A percentile compares a stretch with the other conserved stretches of the same genome.
These are phyloP conservation scores for Euura saliciscinereae DNA, from an alignment of 1,140 invertebrate genomes.

Conservation along the genomic window DNA sequence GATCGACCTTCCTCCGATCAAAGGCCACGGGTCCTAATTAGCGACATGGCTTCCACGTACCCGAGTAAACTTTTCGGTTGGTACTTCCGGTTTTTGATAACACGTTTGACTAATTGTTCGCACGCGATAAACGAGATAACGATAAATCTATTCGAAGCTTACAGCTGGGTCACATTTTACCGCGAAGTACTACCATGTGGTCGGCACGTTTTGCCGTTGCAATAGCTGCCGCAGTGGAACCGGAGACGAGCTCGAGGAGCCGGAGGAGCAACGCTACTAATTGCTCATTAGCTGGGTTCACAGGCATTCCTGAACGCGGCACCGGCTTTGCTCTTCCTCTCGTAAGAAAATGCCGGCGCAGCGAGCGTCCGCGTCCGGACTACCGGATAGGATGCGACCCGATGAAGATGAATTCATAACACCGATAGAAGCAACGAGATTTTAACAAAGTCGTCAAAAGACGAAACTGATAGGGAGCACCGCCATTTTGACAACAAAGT, in stretches of 20 bases:
- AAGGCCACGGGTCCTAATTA: background rate
- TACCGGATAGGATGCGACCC: background rate
- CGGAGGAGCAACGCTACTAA: slow-evolving; percentile 32
- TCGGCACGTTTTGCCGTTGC: background rate
- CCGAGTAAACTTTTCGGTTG: background rate
- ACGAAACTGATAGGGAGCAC: background rate
- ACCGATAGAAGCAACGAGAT: background rate
- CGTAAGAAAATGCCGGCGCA: background rate
- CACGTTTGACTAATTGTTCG: background rate
- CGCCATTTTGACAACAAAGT: background rate
- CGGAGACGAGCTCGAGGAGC: background rate
- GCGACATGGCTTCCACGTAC: background rate
- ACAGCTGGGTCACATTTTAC: background rate
- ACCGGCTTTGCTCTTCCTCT: background rate
- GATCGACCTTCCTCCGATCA: too few species aligned
- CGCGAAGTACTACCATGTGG: background rate
- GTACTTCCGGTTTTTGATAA: background rate
- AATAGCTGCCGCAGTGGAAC: background rate
- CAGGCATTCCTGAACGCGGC: background rate
- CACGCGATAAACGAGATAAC: slow-evolving; percentile 4
- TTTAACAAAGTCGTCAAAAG: background rate
- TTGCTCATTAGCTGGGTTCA: slow-evolving; percentile 41
- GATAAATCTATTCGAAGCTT: background rate
- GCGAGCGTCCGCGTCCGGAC: background rate
- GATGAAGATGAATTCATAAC: background rate